Evolutionary conservation across 2,797 vertebrate genomes (phyloP).

Genomic region (Sebastes baramenuke): DNA sequence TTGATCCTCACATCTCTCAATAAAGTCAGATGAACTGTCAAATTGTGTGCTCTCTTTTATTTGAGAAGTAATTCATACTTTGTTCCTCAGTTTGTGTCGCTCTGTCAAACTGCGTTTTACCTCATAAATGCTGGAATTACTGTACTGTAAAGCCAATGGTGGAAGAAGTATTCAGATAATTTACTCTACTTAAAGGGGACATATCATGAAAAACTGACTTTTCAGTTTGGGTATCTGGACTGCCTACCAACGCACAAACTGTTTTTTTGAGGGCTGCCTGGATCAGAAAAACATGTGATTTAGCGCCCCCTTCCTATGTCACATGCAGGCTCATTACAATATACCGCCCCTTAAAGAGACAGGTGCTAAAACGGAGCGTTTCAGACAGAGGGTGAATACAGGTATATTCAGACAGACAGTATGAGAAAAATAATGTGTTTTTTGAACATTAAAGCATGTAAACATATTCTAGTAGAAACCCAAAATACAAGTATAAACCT

Average conservation of each 20-base stretch:
- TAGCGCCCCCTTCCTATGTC: background rate
- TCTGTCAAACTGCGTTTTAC: background rate
- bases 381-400: background rate
- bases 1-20: conserved; percentile 60
- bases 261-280: too few species aligned
- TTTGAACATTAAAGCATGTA: background rate
- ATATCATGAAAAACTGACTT: background rate
- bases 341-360: background rate
- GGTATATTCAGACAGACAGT: background rate
- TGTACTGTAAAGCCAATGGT: background rate
- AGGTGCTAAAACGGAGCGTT: background rate
- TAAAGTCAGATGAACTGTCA: conserved; percentile 68
- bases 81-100: background rate
- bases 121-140: background rate
- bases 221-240: background rate
- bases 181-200: background rate
- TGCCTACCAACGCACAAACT: background rate
- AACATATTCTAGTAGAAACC: background rate
- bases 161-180: background rate
- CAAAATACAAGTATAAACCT: background rate
- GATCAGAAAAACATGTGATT: too few species aligned
- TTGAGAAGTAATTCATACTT: background rate
- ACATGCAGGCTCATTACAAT: background rate
- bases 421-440: background rate
- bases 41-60: conserved; percentile 23